Base-by-base conservation (phyloP, 2,888 invertebrate species). In the Parnassius glacialis region DNA sequence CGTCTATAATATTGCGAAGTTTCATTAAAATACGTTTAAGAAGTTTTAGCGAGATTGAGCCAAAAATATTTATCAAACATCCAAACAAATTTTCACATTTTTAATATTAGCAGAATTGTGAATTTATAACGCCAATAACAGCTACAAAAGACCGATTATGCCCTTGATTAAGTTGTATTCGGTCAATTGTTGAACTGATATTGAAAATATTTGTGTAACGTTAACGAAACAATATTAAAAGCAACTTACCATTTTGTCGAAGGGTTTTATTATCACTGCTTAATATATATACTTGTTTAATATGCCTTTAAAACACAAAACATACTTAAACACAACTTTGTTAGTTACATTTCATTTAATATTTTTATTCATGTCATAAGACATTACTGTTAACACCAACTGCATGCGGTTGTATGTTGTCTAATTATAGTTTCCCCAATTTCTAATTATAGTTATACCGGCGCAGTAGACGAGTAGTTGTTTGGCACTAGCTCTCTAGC, bases 391-490 rank as follows among this genome's bases (percentile, higher is more conserved):
- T 66, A 57, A 64, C 64, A 64, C 63, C 66, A 70, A 68, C 59
- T 65, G 63, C 65, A 65, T 67, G 65, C 67, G 64, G 71, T 69
- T 70, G 73, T 74, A 75, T 77, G 69, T 71, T 72, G 73, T 76
- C 80, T 80, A 76, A 84, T 82, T 83, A 83, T 86, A 87, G 80
- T 75, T 13, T 81, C 81, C 79, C 87, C 81, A 86, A 80, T 84
- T 81, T 87, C 89, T 90, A 90, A 82, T 79, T 81, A 78, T 90
- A 90, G 84, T 68, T 67, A 68, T 70, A 72, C 69, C 70, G 73
- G 70, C 75, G 78, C 72, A 74, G 74, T 73, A 76, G 70, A 74
- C 69, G 74, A 70, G 70, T 74, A 71, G 73, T 74, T 74, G 78
- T 74, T 70, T 72, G 74, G 72, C 65, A 61, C 66, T 68, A 63